These are phyloP conservation scores for Sylvietta virens DNA, from an alignment of 2,113 vertebrate genomes.

Conservation along the genomic window DNA sequence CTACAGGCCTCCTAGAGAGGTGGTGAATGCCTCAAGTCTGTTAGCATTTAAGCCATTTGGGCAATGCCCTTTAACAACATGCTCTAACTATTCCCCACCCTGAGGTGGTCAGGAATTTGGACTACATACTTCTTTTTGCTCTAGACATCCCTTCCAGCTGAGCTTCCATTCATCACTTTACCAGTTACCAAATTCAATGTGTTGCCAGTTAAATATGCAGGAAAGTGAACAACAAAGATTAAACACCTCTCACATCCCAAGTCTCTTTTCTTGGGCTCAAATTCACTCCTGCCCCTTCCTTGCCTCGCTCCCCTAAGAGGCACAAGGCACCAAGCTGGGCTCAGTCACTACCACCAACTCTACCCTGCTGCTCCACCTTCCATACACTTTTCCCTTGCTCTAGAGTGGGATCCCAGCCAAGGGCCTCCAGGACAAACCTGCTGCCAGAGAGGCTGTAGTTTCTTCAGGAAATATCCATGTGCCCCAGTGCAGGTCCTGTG, in stretches of 20 bases:
- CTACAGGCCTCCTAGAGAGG: background rate
- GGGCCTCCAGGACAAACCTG: background rate
- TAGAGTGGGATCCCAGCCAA: background rate
- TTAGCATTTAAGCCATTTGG: background rate
- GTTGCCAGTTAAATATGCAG: background rate
- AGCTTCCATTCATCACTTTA: background rate
- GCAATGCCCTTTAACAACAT: background rate
- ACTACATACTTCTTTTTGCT: background rate
- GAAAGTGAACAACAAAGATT: background rate
- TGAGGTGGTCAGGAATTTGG: background rate
- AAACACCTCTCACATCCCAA: background rate
- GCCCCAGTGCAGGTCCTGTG: too few relatives aligned
- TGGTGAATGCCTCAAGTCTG: background rate
- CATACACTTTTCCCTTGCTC: background rate
- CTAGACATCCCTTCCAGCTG: background rate
- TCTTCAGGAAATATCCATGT: accelerated
- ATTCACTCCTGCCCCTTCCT: background rate
- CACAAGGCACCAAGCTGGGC: accelerated
- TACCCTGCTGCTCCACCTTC: background rate
- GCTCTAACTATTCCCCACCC: background rate
- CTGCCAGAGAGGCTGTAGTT: background rate
- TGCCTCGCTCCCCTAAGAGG: accelerated
- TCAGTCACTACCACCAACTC: background rate
- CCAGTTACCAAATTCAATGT: background rate
- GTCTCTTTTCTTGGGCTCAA: background rate